Evolutionary conservation across 1,140 invertebrate species (phyloP).

Genomic region (Drosophila trapezifrons): DNA sequence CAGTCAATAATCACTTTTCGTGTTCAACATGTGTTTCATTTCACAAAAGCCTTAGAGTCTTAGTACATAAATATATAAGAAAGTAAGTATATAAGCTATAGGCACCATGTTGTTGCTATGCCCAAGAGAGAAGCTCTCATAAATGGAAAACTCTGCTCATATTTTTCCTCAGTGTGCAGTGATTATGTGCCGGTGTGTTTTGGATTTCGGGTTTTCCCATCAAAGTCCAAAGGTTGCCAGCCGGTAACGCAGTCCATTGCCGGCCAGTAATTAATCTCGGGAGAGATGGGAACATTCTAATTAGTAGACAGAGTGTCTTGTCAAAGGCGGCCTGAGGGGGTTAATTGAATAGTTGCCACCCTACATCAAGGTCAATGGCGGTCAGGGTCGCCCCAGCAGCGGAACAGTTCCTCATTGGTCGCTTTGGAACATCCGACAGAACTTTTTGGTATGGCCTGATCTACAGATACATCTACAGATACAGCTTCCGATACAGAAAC

Average conservation of each 20-base stretch:
- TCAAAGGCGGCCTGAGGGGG: conserved; percentile 1
- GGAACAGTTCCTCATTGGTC: conserved; percentile 41
- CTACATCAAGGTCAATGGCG: conserved; percentile 6
- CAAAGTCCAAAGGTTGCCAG: conserved; percentile 38
- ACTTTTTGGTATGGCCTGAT: conserved; percentile 46
- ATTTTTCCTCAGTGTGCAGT: conserved; percentile 24
- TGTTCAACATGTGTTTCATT: conserved; percentile 6
- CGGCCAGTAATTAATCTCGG: conserved; percentile 31
- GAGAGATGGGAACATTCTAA: conserved; percentile 27
- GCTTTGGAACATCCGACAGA: conserved; percentile 27
- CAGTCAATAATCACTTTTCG: conserved; percentile 5
- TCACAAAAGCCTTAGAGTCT: conserved; percentile 1
- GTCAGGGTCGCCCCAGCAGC: conserved; percentile 26
- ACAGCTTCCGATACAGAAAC: neutral
- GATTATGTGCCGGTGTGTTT: conserved; percentile 15
- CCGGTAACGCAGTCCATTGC: conserved; percentile 1
- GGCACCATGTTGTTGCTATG: conserved; percentile 14
- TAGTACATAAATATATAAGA: neutral
- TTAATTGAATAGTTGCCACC: conserved; percentile 11
- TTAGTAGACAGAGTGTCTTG: conserved; percentile 19
- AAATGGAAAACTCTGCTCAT: no score
- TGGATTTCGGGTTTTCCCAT: conserved; percentile 2
- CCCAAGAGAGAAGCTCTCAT: neutral
- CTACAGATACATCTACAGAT: conserved; percentile 31
- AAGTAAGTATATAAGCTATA: neutral